A percentile compares a stretch with the other conserved stretches of the same genome.
Conservation (phyloP, 2,113 vertebrate genomes). For the Grammatotria lemairii region DNA sequence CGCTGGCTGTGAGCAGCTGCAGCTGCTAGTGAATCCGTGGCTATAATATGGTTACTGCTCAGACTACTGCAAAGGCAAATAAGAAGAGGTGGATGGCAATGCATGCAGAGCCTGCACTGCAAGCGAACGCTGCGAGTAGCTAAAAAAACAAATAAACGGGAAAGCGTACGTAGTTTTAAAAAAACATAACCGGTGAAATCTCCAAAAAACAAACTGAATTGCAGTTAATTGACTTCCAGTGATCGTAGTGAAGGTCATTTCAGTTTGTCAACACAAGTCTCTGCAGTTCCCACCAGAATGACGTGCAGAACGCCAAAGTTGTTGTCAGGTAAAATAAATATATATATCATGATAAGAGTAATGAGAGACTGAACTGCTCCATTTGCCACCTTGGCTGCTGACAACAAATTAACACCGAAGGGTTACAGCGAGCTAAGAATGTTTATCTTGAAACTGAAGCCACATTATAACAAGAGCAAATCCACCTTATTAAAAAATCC, state of each 20-base stretch:
- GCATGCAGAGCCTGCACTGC: fast-evolving
- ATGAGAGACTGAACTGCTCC: not conserved
- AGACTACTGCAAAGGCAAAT: not conserved
- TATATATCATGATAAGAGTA: not conserved
- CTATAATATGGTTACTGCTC: not conserved
- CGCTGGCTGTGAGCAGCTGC: not conserved
- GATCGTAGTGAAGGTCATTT: fast-evolving
- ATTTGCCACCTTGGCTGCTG: not conserved
- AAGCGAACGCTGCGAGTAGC: fast-evolving
- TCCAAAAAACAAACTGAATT: not conserved
- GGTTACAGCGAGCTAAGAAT: not conserved
- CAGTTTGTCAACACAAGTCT: not conserved
- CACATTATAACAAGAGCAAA: not conserved
- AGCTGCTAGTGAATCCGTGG: not conserved
- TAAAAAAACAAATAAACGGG: not conserved
- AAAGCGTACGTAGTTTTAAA: not conserved
- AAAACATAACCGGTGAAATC: not conserved
- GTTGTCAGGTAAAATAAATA: not conserved
- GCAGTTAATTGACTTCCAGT: fast-evolving
- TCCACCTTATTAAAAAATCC: not conserved
- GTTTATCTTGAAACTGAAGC: not conserved
- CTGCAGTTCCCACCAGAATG: not conserved
- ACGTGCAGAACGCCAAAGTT: not conserved
- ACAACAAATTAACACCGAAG: not conserved
- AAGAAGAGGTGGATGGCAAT: fast-evolving